Conservation (phyloP, 1,140 invertebrate genomes). For the Rhynchophorus ferrugineus region DNA sequence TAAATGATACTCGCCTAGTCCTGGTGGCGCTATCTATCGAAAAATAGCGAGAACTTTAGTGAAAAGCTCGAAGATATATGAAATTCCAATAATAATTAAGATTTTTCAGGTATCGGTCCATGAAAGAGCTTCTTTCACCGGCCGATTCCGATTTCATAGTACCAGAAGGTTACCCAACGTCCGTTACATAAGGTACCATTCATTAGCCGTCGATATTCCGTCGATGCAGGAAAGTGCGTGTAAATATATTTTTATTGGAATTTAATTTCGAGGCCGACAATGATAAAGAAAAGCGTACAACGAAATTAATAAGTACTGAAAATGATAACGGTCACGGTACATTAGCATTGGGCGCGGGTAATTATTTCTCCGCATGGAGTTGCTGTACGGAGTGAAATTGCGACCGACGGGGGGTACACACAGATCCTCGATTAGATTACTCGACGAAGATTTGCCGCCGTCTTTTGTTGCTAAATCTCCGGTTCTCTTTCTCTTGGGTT, state of each 20-base stretch:
- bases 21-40: too few relatives aligned
- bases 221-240: too few relatives aligned
- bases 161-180: too few relatives aligned
- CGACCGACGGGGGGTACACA: background rate
- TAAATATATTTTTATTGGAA: background rate
- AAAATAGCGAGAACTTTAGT: too few relatives aligned
- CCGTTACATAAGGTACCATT: too few relatives aligned
- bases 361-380: constrained; percentile 5
- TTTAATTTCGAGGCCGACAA: background rate
- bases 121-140: too few relatives aligned
- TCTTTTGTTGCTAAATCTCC: constrained; percentile 6
- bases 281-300: background rate
- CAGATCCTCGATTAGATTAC: constrained; percentile 5
- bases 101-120: too few relatives aligned
- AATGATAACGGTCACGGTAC: constrained; percentile 1
- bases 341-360: background rate
- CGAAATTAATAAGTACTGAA: constrained; percentile 2
- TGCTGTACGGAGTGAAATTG: constrained; percentile 3
- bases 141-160: too few relatives aligned
- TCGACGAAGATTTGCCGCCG: background rate
- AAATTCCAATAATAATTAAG: too few relatives aligned
- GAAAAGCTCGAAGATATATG: too few relatives aligned
- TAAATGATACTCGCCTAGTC: too few relatives aligned
- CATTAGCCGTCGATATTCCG: too few relatives aligned
- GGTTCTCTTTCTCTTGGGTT: background rate